These are phyloP conservation scores for Apocheima hispidaria DNA, from an alignment of 2,888 invertebrate species.

Conservation along the genomic window DNA sequence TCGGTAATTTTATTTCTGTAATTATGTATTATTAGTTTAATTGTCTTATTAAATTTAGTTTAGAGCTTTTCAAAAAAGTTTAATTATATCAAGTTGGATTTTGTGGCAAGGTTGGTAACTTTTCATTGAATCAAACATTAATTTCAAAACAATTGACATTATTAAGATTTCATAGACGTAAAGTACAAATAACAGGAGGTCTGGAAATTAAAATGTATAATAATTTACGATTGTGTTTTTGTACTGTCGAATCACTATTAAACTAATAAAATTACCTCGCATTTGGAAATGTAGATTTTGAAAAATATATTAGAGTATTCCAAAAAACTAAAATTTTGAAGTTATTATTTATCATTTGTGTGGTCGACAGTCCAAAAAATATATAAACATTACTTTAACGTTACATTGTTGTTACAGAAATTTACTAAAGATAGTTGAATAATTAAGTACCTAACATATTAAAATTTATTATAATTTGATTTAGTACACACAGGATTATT, in stretches of 20 bases:
- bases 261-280: slow-evolving; percentile 85
- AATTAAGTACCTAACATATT: not conserved
- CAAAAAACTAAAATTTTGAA: slow-evolving; percentile 78
- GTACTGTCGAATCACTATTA: slow-evolving; percentile 67
- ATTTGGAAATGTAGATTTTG: slow-evolving; percentile 86
- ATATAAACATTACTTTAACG: slow-evolving; percentile 59
- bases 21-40: slow-evolving; percentile 80
- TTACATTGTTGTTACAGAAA: slow-evolving; percentile 5
- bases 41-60: slow-evolving; percentile 45
- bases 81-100: slow-evolving; percentile 76
- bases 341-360: slow-evolving; percentile 75
- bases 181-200: slow-evolving; percentile 80
- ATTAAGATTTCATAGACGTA: slow-evolving; percentile 58
- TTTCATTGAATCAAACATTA: slow-evolving; percentile 49
- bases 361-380: slow-evolving; percentile 63
- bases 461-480: too few species aligned
- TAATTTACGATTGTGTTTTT: slow-evolving; percentile 65
- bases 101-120: slow-evolving; percentile 74
- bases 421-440: slow-evolving; percentile 16
- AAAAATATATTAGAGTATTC: slow-evolving; percentile 79
- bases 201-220: slow-evolving; percentile 59
- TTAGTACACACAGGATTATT: too few species aligned
- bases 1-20: slow-evolving; percentile 79
- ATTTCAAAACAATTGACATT: slow-evolving; percentile 49
- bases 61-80: slow-evolving; percentile 76